Evolutionary conservation across 2,113 vertebrate genomes (phyloP).

Genomic region (Tragelaphus strepsiceros): DNA sequence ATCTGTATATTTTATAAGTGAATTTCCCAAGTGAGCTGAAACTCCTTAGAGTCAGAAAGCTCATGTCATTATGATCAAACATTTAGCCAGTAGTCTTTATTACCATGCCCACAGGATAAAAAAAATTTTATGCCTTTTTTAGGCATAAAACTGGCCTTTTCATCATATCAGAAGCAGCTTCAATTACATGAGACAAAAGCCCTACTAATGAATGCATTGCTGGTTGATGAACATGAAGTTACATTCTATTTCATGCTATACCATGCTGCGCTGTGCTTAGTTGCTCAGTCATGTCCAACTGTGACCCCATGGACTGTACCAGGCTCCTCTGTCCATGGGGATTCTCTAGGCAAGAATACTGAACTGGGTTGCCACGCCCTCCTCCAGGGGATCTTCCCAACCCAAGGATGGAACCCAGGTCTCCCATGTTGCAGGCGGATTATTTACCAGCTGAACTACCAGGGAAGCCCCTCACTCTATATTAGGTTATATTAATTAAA

Average conservation of each 20-base stretch:
- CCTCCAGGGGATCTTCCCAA: background rate
- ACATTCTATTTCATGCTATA: background rate
- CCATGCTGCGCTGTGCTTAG: background rate
- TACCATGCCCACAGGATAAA: background rate
- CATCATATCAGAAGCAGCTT: background rate
- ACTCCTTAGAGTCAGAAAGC: background rate
- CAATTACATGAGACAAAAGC: background rate
- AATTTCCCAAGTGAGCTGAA: conserved; percentile 10
- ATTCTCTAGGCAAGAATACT: background rate
- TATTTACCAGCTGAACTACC: background rate
- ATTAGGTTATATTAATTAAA: background rate
- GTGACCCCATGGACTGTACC: background rate
- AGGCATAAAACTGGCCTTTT: background rate
- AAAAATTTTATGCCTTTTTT: no score
- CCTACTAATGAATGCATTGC: background rate
- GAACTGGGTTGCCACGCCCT: background rate
- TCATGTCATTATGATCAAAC: background rate
- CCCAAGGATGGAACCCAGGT: background rate
- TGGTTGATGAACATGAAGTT: background rate
- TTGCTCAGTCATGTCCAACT: accelerated
- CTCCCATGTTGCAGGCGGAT: background rate
- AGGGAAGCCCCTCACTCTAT: background rate
- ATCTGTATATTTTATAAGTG: background rate
- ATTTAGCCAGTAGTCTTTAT: background rate
- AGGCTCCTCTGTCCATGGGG: background rate